Conservation (phyloP, 1,140 invertebrate genomes). For the Dendrolimus punctatus region DNA sequence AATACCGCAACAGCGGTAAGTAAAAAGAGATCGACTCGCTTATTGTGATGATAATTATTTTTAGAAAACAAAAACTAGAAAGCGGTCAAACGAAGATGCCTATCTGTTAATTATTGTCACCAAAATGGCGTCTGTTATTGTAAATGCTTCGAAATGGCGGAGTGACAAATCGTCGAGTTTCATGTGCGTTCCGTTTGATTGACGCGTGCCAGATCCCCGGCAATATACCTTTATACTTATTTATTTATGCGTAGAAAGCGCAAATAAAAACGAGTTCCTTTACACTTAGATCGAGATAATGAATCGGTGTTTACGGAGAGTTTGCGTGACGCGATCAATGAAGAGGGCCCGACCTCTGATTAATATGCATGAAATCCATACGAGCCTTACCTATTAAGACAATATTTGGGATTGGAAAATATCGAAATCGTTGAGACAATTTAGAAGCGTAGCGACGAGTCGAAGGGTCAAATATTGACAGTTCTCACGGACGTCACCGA, state of each 20-base stretch:
- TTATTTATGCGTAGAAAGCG: constrained; percentile 67
- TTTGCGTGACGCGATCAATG: not conserved
- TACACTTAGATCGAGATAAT: constrained; percentile 53
- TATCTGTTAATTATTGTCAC: constrained; percentile 70
- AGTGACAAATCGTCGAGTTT: constrained; percentile 64
- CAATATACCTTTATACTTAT: constrained; percentile 59
- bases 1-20: constrained; percentile 64
- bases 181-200: constrained; percentile 60
- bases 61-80: constrained; percentile 69
- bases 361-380: constrained; percentile 24
- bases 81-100: constrained; percentile 53
- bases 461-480: constrained; percentile 59
- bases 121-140: constrained; percentile 61
- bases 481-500: constrained; percentile 56
- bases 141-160: constrained; percentile 59
- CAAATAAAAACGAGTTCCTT: constrained; percentile 63
- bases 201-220: constrained; percentile 63
- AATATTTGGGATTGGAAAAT: constrained; percentile 65
- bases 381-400: constrained; percentile 35
- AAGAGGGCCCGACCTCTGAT: constrained; percentile 21
- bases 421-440: constrained; percentile 69
- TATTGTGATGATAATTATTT: constrained; percentile 71
- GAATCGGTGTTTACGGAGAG: constrained; percentile 45
- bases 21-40: constrained; percentile 61
- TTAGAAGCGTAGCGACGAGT: constrained; percentile 54